These are phyloP conservation scores for Rhodophaea formosa DNA, from an alignment of 2,888 invertebrate genomes.

Conservation along the genomic window DNA sequence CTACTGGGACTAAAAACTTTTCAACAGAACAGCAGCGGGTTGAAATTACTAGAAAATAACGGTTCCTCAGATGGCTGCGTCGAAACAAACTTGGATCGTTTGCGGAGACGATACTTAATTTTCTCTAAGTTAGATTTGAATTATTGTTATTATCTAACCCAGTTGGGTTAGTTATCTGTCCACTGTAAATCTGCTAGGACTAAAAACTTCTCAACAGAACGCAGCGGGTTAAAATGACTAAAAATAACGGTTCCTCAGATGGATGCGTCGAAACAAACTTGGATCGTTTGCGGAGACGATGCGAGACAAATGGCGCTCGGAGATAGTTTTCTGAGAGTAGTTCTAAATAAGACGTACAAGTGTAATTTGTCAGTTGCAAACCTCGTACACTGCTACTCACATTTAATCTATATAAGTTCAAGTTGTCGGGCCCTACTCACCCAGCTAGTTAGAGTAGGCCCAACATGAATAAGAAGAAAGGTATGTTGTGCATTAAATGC, in stretches of 20 bases:
- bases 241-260: constrained; percentile 37
- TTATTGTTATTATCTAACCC: no score
- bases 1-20: not conserved
- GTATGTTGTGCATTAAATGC: no score
- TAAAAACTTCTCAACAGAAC: constrained; percentile 38
- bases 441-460: no score
- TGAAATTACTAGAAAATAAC: constrained; percentile 43
- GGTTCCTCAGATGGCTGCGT: constrained; percentile 33
- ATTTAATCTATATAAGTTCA: no score
- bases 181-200: constrained; percentile 18
- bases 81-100: constrained; percentile 58
- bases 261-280: constrained; percentile 52
- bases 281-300: constrained; percentile 53
- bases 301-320: constrained; percentile 53
- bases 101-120: constrained; percentile 47
- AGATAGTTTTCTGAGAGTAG: constrained; percentile 47
- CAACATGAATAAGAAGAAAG: no score
- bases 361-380: no score
- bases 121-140: no score
- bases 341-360: no score
- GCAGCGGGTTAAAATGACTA: no score
- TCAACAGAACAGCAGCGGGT: constrained; percentile 26
- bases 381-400: no score
- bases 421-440: no score
- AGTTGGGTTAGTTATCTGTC: no score